Conservation (phyloP, 2,797 vertebrate genomes). For the Lepus oiostolus region DNA sequence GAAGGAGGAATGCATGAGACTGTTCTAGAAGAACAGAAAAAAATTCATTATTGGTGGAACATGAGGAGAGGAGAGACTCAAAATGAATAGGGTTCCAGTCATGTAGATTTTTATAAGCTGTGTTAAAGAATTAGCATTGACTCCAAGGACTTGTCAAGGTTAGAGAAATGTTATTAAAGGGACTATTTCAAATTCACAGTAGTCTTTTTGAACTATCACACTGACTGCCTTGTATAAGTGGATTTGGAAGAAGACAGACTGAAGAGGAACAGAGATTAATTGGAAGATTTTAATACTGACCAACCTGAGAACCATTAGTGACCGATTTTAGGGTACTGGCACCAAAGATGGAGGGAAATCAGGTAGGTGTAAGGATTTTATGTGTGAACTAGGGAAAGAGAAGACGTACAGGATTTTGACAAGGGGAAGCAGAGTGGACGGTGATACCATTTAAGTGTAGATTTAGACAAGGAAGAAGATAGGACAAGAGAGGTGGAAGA, state of each 20-base stretch:
- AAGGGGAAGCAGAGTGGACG: background rate
- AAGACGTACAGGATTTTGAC: background rate
- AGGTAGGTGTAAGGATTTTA: background rate
- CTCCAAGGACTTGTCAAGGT: background rate
- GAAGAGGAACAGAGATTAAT: background rate
- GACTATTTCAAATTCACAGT: background rate
- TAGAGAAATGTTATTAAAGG: background rate
- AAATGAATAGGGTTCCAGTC: background rate
- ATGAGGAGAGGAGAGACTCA: background rate
- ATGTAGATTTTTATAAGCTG: background rate
- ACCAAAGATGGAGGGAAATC: background rate
- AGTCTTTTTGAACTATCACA: background rate
- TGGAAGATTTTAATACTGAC: background rate
- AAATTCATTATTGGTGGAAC: background rate
- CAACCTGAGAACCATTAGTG: background rate
- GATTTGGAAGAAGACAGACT: background rate
- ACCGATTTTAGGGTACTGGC: background rate
- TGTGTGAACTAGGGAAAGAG: background rate
- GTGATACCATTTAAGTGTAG: background rate
- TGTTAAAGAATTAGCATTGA: background rate
- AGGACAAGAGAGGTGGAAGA: too few species aligned
- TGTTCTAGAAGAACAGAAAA: background rate
- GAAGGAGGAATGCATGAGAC: background rate
- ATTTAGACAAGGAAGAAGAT: conserved; percentile 4
- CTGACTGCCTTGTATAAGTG: background rate